Evolutionary conservation across 2,888 invertebrate species (phyloP), one percentile per base, ranked within the genome.

Genomic region (Linhomoeus sp.): DNA sequence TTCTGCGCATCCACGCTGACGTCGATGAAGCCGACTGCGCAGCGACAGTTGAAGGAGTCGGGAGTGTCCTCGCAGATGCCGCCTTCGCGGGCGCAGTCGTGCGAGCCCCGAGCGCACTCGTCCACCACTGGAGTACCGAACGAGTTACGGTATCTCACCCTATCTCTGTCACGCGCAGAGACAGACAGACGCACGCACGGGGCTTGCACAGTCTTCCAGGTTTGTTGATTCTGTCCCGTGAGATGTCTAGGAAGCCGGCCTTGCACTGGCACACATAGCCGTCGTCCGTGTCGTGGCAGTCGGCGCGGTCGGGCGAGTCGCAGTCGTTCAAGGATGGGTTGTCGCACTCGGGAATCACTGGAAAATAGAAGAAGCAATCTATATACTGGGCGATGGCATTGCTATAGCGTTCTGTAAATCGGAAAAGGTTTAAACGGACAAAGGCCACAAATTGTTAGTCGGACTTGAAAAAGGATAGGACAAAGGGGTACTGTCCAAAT

Each of bases 11-110:
- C 61, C 9, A 63, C 63, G 2, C 58, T 58, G 12, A 62, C 55
- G 47, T 63, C 63, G 20, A 58, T 51, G 47, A 51, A 59, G 9
- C 58, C 59, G 9, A 50, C 37, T 2, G 54, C 54, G 45, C 63
- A 63, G 45, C 60, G 59, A 49, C 63, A 63, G 15, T 56, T 57
- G 55, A 59, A 63, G 9, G 55, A 53, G 45, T 60, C 59, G 43
- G 62, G 63, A 46, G 61, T 62, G 50, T 63, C 64, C 3, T 55
- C 54, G 49, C 63, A 63, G 24, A 53, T 47, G n/a, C 61, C 60
- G n/a, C n/a, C n/a, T n/a, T 39, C 9, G 23, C 52, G 55, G 43
- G 61, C 63, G 48, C 63, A 63, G 50, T 64, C 63, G 45, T 62
- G 55, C 41, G 51, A 55, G n/a, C 61, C 59, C 15, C 53, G 56